Base-by-base conservation (phyloP, 2,113 vertebrate genomes). In the Alosa alosa region DNA sequence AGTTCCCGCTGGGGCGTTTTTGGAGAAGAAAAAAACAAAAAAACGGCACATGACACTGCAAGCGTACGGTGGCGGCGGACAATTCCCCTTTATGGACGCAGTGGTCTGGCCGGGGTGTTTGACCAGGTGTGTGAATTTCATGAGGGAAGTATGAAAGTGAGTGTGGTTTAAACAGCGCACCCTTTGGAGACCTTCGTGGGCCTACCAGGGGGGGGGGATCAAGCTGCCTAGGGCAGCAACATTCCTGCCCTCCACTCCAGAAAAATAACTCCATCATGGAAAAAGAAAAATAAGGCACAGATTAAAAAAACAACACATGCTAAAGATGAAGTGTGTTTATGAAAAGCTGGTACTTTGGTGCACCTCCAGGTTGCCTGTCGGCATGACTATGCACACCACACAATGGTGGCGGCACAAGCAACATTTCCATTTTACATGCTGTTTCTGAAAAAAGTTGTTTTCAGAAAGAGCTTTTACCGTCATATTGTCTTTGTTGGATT, bases 61-160 rank as follows among this genome's bases (percentile, higher is more conserved):
- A 87, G 46, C 22, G 78, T 81, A 81, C 20, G 64, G 55, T 2
- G 49, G 68, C 1, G 49, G 78, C 47, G 84, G 87, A 89, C 89
- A 91, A 86, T 89, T 87, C 83, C 68, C 86, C 85, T 88, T 85
- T 89, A 84, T 86, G 82, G 44, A 82, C 68, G 22, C 50, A 25
- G 57, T 10, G 86, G 86, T 82, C 57, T 20, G 64, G 52, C 25
- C 55, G 81, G 64, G 82, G 44, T 91, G 87, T 91, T 91, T 91
- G 50, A 86, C 87, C 90, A 91, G 90, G 88, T 91, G 90, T 85
- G 88, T 88, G 89, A 88, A 81, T 84, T 88, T 88, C 85, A 55
- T 85, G 85, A 87, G 86, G 86, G 90, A 89, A 86, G 88, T 87
- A 88, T 84, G 83, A 89, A 88, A 85, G 83, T 49, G n/a, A 87